Evolutionary conservation across 2,888 invertebrate genomes (phyloP).

Genomic region (Carpatolechia fugitivella): DNA sequence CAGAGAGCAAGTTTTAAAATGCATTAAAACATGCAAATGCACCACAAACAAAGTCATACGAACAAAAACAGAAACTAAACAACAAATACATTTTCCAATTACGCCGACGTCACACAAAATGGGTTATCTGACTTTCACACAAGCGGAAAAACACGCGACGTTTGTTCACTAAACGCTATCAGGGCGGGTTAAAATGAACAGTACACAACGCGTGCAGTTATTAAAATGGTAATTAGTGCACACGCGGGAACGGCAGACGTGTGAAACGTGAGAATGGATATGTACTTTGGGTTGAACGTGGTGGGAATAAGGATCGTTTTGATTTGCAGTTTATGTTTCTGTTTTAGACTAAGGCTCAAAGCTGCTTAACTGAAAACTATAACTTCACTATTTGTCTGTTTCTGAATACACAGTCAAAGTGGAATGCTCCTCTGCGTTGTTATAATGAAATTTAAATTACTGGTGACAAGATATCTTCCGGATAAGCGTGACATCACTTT

Average conservation of each 20-base stretch:
- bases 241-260: neutral
- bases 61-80: neutral
- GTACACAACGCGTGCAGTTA: constrained; percentile 12
- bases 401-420: too few relatives aligned
- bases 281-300: neutral
- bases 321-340: too few relatives aligned
- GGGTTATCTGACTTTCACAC: constrained; percentile 1
- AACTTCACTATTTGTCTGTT: too few relatives aligned
- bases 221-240: constrained; percentile 18
- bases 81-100: neutral
- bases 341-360: too few relatives aligned
- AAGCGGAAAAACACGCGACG: constrained; percentile 7
- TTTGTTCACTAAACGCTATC: constrained; percentile 11
- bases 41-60: neutral
- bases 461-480: too few relatives aligned
- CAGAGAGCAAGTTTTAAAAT: too few relatives aligned
- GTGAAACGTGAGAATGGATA: neutral
- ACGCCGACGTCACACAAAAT: constrained; percentile 1
- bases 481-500: too few relatives aligned
- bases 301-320: neutral
- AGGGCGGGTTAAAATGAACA: constrained; percentile 10
- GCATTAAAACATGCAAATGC: neutral
- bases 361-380: too few relatives aligned
- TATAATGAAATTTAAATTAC: too few relatives aligned
- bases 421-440: too few relatives aligned